phyloP scores from a whole-genome alignment of 1,140 invertebrate genomes.

The Drosophila azteca region DNA sequence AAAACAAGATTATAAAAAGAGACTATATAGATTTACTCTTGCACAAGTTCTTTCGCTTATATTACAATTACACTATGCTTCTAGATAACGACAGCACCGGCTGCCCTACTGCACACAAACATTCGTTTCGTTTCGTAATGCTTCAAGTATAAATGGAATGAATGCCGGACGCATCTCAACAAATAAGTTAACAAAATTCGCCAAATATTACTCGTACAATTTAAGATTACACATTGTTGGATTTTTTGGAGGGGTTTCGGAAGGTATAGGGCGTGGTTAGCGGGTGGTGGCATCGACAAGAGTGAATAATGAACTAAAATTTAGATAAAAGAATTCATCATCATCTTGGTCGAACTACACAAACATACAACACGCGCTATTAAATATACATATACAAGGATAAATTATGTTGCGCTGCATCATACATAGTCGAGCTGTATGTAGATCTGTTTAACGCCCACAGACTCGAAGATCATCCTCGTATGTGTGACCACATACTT shows the following conservation, averaged over 20 bases:
- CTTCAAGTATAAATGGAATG: conserved; percentile 63
- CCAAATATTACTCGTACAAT: conserved; percentile 36
- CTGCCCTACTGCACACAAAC: conserved; percentile 49
- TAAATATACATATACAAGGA: conserved; percentile 56
- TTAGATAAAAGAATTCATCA: conserved; percentile 55
- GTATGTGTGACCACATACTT: conserved; percentile 96
- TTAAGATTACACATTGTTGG: conserved; percentile 49
- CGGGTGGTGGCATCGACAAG: conserved; percentile 4
- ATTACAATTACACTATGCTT: conserved; percentile 72
- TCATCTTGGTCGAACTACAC: conserved; percentile 35
- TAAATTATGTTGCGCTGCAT: conserved; percentile 36
- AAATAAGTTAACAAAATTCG: conserved; percentile 73
- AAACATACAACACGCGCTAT: conserved; percentile 40
- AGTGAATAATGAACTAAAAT: conserved; percentile 48
- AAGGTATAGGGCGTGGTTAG: conserved; percentile 19
- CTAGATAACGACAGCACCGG: conserved; percentile 41
- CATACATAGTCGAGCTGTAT: conserved; percentile 95
- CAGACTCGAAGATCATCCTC: conserved; percentile 95
- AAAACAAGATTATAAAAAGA: conserved; percentile 39
- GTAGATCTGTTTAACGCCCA: conserved; percentile 94
- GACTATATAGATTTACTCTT: conserved; percentile 43
- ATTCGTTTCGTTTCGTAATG: conserved; percentile 23
- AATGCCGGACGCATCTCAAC: conserved; percentile 51
- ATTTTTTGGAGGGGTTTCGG: conserved; percentile 27
- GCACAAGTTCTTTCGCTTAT: conserved; percentile 50